Conservation (phyloP, 92 coral and sea anemone species). For the Micromussa lordhowensis region DNA sequence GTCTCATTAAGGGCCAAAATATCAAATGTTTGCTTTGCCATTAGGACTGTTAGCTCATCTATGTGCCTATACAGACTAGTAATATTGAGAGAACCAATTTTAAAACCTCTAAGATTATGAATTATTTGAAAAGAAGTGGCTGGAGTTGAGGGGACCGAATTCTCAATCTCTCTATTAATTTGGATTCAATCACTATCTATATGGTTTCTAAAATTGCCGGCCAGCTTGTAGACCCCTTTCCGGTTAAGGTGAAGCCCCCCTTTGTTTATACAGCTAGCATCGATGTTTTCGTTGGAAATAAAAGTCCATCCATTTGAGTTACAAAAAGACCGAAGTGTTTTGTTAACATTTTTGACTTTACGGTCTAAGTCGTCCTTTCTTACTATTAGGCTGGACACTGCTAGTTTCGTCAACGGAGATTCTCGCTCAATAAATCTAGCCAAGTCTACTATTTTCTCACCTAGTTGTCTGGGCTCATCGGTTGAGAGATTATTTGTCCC, state of each 20-base stretch:
- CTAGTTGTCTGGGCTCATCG: too few relatives aligned
- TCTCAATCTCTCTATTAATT: not conserved
- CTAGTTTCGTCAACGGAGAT: not conserved
- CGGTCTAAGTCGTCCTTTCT: not conserved
- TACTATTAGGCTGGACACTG: not conserved
- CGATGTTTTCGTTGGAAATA: slow-evolving; percentile 5
- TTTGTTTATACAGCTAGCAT: not conserved
- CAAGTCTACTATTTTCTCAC: not conserved
- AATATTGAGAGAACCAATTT: slow-evolving; percentile 16
- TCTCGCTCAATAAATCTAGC: not conserved
- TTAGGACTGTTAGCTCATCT: not conserved
- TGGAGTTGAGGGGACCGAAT: not conserved
- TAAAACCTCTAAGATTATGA: slow-evolving; percentile 1
- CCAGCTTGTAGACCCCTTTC: not conserved
- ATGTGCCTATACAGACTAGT: not conserved
- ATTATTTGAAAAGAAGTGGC: not conserved
- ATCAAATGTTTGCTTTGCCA: not conserved
- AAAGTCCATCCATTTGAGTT: not conserved
- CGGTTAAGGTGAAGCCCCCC: not conserved
- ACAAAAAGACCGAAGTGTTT: not conserved
- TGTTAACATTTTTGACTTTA: too few relatives aligned
- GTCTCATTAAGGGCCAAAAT: not conserved
- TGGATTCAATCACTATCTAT: not conserved
- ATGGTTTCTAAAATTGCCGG: not conserved
- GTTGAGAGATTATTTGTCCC: too few relatives aligned